These are phyloP conservation scores for Mastomys coucha DNA, from an alignment of 2,113 vertebrate species.

Conservation along the genomic window DNA sequence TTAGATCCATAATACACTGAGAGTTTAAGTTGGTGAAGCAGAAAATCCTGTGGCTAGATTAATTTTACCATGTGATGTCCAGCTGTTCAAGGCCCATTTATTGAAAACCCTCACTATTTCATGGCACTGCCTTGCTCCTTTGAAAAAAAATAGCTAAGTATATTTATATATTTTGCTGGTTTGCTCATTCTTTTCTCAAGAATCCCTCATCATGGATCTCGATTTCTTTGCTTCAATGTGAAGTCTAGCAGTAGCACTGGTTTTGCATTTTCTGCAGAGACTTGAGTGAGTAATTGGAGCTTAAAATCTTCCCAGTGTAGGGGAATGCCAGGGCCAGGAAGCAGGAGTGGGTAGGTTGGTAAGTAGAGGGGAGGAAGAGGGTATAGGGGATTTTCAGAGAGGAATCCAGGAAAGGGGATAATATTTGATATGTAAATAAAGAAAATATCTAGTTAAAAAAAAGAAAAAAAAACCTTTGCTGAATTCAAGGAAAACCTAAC, in stretches of 20 bases:
- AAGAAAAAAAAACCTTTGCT: background rate
- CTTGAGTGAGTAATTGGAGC: background rate
- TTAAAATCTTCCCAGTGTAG: background rate
- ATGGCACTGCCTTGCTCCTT: background rate
- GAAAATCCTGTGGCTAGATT: background rate
- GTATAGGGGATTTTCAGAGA: no score
- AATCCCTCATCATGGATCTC: background rate
- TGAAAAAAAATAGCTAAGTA: background rate
- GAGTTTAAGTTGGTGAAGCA: background rate
- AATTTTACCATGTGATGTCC: background rate
- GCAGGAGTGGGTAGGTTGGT: no score
- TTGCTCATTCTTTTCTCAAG: background rate
- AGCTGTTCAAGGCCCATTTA: background rate
- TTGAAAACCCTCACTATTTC: background rate
- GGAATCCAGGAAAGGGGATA: no score
- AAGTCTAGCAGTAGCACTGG: background rate
- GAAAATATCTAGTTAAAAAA: no score
- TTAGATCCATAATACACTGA: background rate
- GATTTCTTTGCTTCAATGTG: background rate
- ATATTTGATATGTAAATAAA: no score
- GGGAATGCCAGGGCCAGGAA: no score
- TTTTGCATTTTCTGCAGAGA: background rate
- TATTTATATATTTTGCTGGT: background rate
- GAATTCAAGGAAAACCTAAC: background rate
- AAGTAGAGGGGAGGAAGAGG: no score